Evolutionary conservation across 2,797 vertebrate species (phyloP).

Genomic region (Mormyrops attenuatus): DNA sequence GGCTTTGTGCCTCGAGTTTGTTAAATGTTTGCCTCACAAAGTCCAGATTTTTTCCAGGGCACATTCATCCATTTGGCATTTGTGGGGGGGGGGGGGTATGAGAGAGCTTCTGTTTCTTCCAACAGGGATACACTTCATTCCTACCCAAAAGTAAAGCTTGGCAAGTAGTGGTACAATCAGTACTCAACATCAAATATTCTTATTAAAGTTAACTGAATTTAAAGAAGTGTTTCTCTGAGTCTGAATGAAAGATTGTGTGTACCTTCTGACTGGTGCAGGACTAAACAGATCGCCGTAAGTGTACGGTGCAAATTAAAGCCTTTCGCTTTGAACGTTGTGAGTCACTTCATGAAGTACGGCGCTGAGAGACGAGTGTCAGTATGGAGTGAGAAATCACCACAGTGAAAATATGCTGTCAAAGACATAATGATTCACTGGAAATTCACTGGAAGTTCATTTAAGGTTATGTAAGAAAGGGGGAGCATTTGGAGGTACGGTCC

Average conservation of each 20-base stretch:
- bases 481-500: not conserved
- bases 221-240: not conserved
- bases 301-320: not conserved
- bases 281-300: not conserved
- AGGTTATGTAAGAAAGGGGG: not conserved
- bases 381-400: not conserved
- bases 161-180: not conserved
- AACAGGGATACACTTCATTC: not conserved
- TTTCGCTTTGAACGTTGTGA: not conserved
- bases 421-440: not conserved
- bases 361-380: not conserved
- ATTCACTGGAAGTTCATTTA: not conserved
- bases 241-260: not conserved
- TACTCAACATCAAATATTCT: not conserved
- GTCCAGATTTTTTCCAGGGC: not conserved
- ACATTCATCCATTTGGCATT: constrained; percentile 5
- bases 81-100: not conserved
- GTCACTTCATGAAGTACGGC: not conserved
- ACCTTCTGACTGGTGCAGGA: not conserved
- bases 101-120: not conserved
- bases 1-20: constrained; percentile 1
- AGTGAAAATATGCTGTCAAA: not conserved
- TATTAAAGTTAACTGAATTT: not conserved
- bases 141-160: not conserved
- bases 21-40: constrained; percentile 3